Conservation (phyloP, 2,113 vertebrate genomes). For the Meleagris gallopavo region DNA sequence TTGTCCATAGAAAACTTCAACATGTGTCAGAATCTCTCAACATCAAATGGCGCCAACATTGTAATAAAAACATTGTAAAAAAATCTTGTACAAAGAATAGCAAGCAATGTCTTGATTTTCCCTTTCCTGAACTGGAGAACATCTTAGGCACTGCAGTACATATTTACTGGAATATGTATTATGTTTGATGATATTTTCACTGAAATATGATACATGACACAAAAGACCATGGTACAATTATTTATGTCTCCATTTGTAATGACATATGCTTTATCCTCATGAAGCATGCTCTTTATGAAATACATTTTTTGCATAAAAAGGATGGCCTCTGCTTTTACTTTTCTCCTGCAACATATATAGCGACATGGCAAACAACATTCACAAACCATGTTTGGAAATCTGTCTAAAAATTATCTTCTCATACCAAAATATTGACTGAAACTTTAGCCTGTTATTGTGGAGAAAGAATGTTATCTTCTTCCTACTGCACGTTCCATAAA, state of each 20-base stretch:
- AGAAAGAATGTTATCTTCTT: not conserved
- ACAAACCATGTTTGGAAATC: not conserved
- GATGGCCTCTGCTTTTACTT: not conserved
- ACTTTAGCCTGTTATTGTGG: not conserved
- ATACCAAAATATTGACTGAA: not conserved
- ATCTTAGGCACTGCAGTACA: not conserved
- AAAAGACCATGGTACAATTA: not conserved
- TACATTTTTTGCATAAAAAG: not conserved
- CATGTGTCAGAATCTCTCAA: not conserved
- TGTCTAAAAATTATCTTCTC: not conserved
- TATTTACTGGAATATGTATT: not conserved
- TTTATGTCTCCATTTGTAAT: not conserved
- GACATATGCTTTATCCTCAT: not conserved
- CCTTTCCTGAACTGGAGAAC: not conserved
- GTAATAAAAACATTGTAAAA: no score
- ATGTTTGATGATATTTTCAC: not conserved
- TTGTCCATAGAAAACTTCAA: not conserved
- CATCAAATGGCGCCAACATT: not conserved
- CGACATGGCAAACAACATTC: conserved; percentile 6
- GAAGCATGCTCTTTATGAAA: not conserved
- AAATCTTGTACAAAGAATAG: no score
- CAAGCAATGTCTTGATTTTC: not conserved
- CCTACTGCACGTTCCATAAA: not conserved
- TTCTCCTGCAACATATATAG: not conserved
- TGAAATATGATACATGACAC: not conserved